Conservation (phyloP, 2,888 invertebrate genomes). For the Caenorhabditis afra region DNA sequence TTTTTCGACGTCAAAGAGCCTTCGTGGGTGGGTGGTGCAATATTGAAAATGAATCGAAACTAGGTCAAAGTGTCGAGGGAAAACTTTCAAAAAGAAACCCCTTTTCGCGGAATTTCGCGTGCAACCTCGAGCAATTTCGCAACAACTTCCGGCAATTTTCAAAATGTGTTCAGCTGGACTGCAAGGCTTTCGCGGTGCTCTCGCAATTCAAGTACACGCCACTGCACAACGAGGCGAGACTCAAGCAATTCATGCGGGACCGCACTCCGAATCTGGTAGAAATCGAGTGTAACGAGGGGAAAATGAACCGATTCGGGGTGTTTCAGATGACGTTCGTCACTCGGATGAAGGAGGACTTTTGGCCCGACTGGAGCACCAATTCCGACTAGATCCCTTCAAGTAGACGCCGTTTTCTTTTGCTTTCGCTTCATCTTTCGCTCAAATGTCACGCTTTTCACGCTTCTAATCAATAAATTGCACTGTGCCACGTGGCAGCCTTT, state of each 20-base stretch:
- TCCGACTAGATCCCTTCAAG: conserved; percentile 36
- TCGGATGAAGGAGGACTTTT: conserved; percentile 60
- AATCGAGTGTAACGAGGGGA: too few relatives aligned
- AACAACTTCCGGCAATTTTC: conserved; percentile 13
- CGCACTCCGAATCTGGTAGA: conserved; percentile 54
- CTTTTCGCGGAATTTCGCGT: too few relatives aligned
- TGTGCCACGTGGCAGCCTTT: too few relatives aligned
- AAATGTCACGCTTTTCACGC: too few relatives aligned
- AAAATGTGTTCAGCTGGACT: conserved; percentile 52
- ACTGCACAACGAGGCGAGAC: conserved; percentile 49
- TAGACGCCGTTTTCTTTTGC: too few relatives aligned
- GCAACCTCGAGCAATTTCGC: too few relatives aligned
- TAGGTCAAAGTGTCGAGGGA: too few relatives aligned
- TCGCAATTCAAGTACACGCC: conserved; percentile 65
- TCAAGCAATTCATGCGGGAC: conserved; percentile 59
- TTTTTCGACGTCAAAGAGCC: conserved; percentile 56
- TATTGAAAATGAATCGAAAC: too few relatives aligned
- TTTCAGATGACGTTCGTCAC: conserved; percentile 61
- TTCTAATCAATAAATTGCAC: too few relatives aligned
- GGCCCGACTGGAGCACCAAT: conserved; percentile 63
- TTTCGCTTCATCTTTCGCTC: too few relatives aligned
- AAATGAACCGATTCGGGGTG: too few relatives aligned
- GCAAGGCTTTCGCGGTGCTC: conserved; percentile 64
- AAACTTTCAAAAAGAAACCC: too few relatives aligned
- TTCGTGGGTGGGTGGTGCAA: conserved; percentile 33